phyloP scores from a whole-genome alignment of 2,888 invertebrate genomes.

The Choristoneura rosaceana region DNA sequence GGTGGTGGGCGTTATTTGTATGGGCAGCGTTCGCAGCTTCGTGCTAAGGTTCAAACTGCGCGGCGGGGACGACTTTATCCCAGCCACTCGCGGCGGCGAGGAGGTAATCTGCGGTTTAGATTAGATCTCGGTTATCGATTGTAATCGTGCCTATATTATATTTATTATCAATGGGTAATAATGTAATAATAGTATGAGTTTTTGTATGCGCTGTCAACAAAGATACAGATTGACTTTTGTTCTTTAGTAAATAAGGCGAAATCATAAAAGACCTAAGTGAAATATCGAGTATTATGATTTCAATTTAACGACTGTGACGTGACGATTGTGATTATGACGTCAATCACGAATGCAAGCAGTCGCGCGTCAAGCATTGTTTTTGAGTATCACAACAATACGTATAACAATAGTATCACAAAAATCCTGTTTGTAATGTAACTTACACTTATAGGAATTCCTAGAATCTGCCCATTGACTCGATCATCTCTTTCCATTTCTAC shows the following conservation, averaged over 20 bases:
- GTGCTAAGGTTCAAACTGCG: constrained; percentile 76
- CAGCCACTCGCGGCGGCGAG: constrained; percentile 66
- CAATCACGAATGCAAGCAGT: no score
- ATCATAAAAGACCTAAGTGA: no score
- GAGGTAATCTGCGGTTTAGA: constrained; percentile 65
- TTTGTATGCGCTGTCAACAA: not conserved
- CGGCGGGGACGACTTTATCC: constrained; percentile 69
- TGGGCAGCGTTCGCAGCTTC: constrained; percentile 76
- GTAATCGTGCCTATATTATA: not conserved
- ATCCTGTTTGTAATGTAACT: constrained; percentile 51
- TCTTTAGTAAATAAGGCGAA: no score
- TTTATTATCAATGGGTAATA: not conserved
- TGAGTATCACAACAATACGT: not conserved
- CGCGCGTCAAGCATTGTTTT: no score
- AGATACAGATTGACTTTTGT: not conserved
- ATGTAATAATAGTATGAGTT: not conserved
- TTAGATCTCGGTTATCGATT: constrained; percentile 7
- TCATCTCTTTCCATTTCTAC: constrained; percentile 75
- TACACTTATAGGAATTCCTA: constrained; percentile 80
- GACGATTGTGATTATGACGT: no score
- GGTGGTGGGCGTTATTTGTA: constrained; percentile 78
- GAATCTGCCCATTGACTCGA: constrained; percentile 71
- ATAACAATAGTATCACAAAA: no score
- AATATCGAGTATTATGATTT: no score
- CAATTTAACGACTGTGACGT: not conserved